Conservation (phyloP, 1,140 invertebrate genomes). For the Atta colombica region DNA sequence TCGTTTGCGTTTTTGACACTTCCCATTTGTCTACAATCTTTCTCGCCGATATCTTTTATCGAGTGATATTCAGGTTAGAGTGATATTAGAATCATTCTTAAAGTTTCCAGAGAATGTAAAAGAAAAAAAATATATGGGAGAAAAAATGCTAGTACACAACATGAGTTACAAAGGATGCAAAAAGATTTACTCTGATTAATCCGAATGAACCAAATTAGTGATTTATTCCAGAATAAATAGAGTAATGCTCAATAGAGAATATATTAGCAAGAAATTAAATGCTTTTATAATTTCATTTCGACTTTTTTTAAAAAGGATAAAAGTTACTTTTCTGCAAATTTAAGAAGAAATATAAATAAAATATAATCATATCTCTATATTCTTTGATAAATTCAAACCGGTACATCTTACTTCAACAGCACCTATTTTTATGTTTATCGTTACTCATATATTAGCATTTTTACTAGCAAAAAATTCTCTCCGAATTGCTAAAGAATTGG, state of each 20-base stretch:
- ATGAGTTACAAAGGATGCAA: not conserved
- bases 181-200: not conserved
- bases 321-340: not conserved
- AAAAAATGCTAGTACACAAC: not conserved
- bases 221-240: not conserved
- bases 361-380: not conserved
- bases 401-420: not conserved
- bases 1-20: slow-evolving; percentile 4
- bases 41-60: not conserved
- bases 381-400: not conserved
- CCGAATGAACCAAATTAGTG: not conserved
- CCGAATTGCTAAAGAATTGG: not conserved
- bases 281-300: not conserved
- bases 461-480: not conserved
- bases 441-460: not conserved
- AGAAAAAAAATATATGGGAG: not conserved
- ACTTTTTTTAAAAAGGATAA: not conserved
- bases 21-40: not conserved
- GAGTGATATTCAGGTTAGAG: not conserved
- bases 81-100: not conserved
- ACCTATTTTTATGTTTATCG: not conserved
- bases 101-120: not conserved
- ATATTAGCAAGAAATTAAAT: not conserved
- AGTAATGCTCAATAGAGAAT: not conserved
- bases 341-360: not conserved